A percentile compares a stretch with the other conserved stretches of the same genome.
Evolutionary conservation across 2,113 vertebrate species (phyloP).

Genomic region (Accipiter cooperii): DNA sequence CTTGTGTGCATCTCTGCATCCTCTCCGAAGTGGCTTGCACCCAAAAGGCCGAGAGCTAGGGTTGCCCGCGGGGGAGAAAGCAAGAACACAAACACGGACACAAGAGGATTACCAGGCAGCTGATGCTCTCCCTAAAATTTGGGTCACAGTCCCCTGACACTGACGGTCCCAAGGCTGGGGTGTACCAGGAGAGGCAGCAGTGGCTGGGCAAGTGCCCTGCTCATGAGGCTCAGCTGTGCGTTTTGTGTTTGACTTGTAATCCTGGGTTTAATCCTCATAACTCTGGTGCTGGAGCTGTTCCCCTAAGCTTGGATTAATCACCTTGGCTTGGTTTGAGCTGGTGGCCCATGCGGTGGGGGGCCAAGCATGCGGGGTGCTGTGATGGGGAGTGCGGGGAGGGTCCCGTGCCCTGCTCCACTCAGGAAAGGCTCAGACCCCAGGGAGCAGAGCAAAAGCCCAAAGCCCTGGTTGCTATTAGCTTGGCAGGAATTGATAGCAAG

Average conservation of each 20-base stretch:
- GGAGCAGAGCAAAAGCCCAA: not conserved
- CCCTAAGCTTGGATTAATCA: not conserved
- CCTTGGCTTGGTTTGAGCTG: not conserved
- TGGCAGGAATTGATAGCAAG: not conserved
- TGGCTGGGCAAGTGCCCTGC: accelerated
- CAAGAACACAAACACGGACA: not conserved
- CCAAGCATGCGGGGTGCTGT: accelerated
- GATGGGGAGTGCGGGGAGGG: not conserved
- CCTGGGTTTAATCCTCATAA: not conserved
- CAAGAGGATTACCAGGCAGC: too few relatives aligned
- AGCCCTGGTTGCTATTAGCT: not conserved
- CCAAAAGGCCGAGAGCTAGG: not conserved
- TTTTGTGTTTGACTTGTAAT: not conserved
- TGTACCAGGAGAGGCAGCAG: not conserved
- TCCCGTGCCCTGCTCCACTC: accelerated
- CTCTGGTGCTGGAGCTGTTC: not conserved
- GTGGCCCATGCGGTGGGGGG: not conserved
- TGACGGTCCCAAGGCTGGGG: accelerated
- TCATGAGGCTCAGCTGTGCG: not conserved
- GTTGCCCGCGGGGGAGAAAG: not conserved
- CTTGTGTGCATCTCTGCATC: not conserved
- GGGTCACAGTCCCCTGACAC: not conserved
- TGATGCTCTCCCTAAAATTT: not conserved
- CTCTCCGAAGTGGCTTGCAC: not conserved
- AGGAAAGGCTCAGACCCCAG: not conserved